Evolutionary conservation across 2,888 invertebrate species (phyloP), one percentile per base, ranked within the genome.

Genomic region (Gasteruption jaculator): DNA sequence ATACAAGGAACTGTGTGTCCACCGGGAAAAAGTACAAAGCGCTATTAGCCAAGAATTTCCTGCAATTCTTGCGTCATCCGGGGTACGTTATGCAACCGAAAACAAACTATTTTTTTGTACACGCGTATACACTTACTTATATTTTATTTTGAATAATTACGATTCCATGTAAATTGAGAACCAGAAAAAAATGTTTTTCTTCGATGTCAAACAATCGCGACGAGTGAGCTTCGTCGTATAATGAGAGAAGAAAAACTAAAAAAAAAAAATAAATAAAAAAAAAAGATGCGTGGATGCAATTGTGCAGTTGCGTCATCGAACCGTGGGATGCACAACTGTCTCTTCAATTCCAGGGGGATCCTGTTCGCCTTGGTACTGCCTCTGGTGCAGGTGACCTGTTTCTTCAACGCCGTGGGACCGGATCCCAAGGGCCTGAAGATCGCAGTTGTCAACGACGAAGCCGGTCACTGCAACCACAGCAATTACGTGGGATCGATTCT

Each of bases 351-450:
- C 72, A 91, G 90, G 5, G 86, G 90, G 24, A 73, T 92, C 19
- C 71, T 85, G 48, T 93, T 93, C 69, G 82, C 91, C 48, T 72
- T 91, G 44, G 56, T 88, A 41, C 85, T 93, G 60, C 93, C 93
- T 10, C 73, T 92, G 11, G 73, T 91, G 16, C 85, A 92, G 78
- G 77, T 86, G 46, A 74, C 82, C 26, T 77, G 86, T 24, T 92
- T 93, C 71, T 86, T 91, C 71, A 67, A 83, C 41, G 85, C 91
- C 19, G 80, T 91, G 37, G 91, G 91, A 1, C 80, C 80, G 34
- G 85, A 91, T 56, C 86, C 88, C 0, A 75, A 76, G 36, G 80
- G 81, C 41, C 73, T 93, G 0, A 76, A 77, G 34, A 56, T 94
- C 24, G 91, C 84, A 0, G 76, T 93, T 1, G 83, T 91, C 15